Conservation (phyloP, 2,797 vertebrate species). For the Emys orbicularis region DNA sequence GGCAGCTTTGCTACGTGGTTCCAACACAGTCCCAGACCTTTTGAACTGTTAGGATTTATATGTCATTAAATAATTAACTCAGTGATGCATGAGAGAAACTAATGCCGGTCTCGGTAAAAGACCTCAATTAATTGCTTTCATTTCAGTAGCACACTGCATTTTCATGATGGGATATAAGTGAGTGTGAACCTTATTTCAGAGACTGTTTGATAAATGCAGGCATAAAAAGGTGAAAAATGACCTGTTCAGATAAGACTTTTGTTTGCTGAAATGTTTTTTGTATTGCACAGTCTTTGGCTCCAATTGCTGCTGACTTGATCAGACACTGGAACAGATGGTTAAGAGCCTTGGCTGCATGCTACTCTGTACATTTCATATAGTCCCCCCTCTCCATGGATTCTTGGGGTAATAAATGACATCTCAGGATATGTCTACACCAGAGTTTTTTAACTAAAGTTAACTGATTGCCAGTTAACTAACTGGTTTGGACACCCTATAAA, state of each 20-base stretch:
- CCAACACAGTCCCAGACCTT: slow-evolving; percentile 50
- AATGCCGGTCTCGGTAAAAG: slow-evolving; percentile 51
- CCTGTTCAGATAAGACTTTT: not conserved
- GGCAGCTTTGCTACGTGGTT: not conserved
- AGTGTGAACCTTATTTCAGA: slow-evolving; percentile 52
- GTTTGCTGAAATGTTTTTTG: slow-evolving; percentile 6
- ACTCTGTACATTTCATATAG: not conserved
- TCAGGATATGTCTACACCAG: slow-evolving; percentile 33
- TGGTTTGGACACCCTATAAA: not conserved
- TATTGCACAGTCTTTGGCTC: slow-evolving; percentile 13
- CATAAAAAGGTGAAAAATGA: slow-evolving; percentile 47
- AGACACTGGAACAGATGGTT: not conserved
- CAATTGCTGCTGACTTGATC: slow-evolving; percentile 53
- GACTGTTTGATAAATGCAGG: slow-evolving; percentile 48
- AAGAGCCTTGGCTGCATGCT: slow-evolving; percentile 25
- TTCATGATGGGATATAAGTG: slow-evolving; percentile 30
- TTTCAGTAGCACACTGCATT: slow-evolving; percentile 31
- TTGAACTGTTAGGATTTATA: slow-evolving; percentile 31
- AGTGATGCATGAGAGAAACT: slow-evolving; percentile 48
- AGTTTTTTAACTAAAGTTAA: slow-evolving; percentile 46
- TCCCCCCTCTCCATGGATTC: slow-evolving; percentile 19
- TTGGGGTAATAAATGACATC: slow-evolving; percentile 12
- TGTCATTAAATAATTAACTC: slow-evolving; percentile 76
- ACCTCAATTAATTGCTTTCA: slow-evolving; percentile 59
- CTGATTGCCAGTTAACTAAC: slow-evolving; percentile 50